Evolutionary conservation across 1,140 invertebrate genomes (phyloP), one percentile per base, ranked within the genome.

Genomic region (Drosophila quadrilineata): DNA sequence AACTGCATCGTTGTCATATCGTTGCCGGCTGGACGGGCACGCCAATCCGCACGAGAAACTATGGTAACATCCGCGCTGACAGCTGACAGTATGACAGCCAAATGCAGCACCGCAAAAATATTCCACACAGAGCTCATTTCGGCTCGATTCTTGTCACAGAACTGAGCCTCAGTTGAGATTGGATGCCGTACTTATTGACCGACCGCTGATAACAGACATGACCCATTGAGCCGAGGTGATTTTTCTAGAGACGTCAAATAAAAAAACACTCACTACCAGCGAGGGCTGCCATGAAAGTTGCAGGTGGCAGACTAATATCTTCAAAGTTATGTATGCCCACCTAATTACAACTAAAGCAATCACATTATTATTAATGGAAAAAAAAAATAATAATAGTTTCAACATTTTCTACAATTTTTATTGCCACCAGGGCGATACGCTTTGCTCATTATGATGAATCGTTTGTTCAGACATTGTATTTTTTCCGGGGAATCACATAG

Each of bases 21-120:
- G 0, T 77, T 68, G 0, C 87, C 88, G 0, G 91, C 89, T 0
- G 92, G 90, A 38, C 92, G 91, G 0, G 93, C 93, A 0, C 91
- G 68, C 94, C 94, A 94, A 54, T 93, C 92, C 2, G 57, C 21
- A 1, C 82, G 69, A 3, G 52, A 38, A 40, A 88, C 68, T 12
- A 90, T 54, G 3, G 69, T 45, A 22, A 69, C 45, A 19, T 86
- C 72, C n/a, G 36, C 67, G 21, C 19, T 29, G 26, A 43, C 36
- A 10, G 40, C 69, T 6, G 40, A 4, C 38, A 71, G 26, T 14
- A 50, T 17, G 12, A 54, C 36, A 22, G 24, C 29, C 3, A 58
- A 26, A 16, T 41, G 3, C n/a, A 28, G 21, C 16, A 45, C 6
- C 4, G 2, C 41, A 33, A 50, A 33, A 3, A 22, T 10, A 6